phyloP scores from a whole-genome alignment of 2,888 invertebrate genomes.

The Diarsia dahlii region DNA sequence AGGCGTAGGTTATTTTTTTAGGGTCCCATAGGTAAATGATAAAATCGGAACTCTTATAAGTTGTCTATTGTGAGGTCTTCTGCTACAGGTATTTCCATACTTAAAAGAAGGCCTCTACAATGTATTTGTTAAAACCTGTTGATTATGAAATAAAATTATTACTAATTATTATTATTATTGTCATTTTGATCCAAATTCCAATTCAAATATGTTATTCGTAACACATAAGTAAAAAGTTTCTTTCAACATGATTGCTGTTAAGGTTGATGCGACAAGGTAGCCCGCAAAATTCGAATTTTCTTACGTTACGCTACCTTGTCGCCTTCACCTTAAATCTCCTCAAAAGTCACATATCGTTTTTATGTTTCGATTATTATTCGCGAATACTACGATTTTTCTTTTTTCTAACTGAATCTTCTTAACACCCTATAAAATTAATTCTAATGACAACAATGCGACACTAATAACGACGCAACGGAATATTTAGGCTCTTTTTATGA shows the following conservation, averaged over 20 bases:
- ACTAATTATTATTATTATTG: no score
- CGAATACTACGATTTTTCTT: background rate
- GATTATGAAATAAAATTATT: no score
- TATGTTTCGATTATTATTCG: background rate
- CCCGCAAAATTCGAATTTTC: no score
- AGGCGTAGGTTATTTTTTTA: background rate
- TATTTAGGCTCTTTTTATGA: constrained; percentile 11
- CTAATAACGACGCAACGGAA: background rate
- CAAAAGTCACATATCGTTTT: background rate
- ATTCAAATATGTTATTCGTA: background rate
- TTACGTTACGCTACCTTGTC: no score
- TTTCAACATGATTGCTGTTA: background rate
- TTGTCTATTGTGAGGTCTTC: no score
- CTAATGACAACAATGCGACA: background rate
- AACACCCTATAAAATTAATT: background rate
- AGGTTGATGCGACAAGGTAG: no score
- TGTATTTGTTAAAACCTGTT: no score
- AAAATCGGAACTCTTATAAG: background rate
- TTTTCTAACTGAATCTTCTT: background rate
- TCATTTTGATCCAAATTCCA: background rate
- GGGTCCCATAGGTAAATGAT: background rate
- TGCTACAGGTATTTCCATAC: no score
- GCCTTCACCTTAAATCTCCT: background rate
- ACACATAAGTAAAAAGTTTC: background rate
- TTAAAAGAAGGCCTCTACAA: no score